Conservation (phyloP, 2,797 vertebrate genomes). For the Tragelaphus eurycerus region DNA sequence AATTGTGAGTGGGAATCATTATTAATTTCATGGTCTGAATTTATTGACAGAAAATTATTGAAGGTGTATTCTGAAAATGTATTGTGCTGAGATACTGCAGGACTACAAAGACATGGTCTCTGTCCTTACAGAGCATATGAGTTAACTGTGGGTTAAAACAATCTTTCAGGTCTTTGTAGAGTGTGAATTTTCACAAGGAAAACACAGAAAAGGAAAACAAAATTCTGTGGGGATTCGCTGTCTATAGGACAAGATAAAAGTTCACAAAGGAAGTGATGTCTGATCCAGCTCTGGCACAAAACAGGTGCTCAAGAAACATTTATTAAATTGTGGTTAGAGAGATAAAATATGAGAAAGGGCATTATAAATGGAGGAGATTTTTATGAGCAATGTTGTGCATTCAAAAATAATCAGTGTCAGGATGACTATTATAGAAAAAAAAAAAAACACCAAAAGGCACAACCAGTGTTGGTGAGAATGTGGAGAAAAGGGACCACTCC, state of each 20-base stretch:
- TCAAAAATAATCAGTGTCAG: not conserved
- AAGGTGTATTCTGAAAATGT: conserved; percentile 5
- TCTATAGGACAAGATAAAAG: not conserved
- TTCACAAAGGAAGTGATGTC: not conserved
- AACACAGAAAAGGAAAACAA: not conserved
- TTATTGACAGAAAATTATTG: conserved; percentile 39
- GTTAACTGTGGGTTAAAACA: not conserved
- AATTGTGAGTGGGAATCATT: conserved; percentile 22
- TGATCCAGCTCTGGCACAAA: conserved; percentile 2
- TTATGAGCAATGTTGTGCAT: not conserved
- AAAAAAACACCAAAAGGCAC: not conserved
- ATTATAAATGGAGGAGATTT: not conserved
- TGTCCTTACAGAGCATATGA: not conserved
- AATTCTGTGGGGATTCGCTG: not conserved
- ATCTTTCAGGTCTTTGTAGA: not conserved
- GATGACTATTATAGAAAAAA: not conserved
- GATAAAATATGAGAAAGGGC: not conserved
- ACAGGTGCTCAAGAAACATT: not conserved
- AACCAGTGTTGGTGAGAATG: not conserved
- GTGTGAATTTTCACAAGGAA: conserved; percentile 5
- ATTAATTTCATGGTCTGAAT: not conserved
- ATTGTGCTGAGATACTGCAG: not conserved
- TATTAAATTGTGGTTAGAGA: not conserved
- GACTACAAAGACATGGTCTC: not conserved
- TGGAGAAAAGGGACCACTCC: not conserved